Percentiles rank a stretch among this genome's conserved stretches.
Conservation (phyloP, 2,113 vertebrate species). For the Plecotus auritus region DNA sequence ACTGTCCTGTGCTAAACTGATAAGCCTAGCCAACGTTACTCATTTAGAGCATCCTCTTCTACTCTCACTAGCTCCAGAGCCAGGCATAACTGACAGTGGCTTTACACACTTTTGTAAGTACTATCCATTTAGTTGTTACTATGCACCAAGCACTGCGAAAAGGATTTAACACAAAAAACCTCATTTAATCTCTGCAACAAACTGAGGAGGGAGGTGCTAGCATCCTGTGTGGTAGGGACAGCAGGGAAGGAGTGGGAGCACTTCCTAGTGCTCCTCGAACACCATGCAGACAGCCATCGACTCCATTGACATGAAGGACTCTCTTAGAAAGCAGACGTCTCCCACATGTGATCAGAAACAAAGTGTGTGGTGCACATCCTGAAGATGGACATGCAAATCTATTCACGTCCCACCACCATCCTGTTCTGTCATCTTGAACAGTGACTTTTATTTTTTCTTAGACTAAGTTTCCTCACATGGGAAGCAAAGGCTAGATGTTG, state of each 20-base stretch:
- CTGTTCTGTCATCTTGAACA: background rate
- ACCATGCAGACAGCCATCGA: background rate
- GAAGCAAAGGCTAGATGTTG: background rate
- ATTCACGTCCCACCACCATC: background rate
- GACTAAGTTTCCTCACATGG: background rate
- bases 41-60: background rate
- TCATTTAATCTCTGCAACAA: background rate
- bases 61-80: background rate
- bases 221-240: background rate
- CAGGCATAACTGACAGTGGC: background rate
- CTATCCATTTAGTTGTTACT: background rate
- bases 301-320: background rate
- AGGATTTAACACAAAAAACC: background rate
- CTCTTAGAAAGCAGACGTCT: background rate
- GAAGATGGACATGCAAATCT: background rate
- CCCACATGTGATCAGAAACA: background rate
- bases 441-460: background rate
- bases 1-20: background rate
- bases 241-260: background rate
- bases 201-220: background rate
- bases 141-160: background rate
- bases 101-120: background rate
- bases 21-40: background rate
- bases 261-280: background rate
- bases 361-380: background rate